Evolutionary conservation across 2,888 invertebrate species (phyloP), one percentile per base, ranked within the genome.

Genomic region (Tachina lurida): DNA sequence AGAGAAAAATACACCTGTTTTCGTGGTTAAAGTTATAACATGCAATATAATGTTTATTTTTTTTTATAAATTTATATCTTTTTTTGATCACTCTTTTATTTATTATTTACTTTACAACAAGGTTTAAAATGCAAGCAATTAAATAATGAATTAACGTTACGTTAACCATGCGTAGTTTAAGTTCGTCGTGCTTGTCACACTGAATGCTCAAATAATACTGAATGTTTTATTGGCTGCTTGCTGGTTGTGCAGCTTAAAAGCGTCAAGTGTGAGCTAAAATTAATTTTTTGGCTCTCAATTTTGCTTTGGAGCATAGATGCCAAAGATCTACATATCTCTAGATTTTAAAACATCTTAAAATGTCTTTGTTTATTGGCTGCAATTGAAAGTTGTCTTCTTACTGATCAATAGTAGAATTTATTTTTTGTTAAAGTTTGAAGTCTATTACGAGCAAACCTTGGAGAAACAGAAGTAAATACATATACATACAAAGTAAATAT

Each of bases 141-240:
- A 54, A 65, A 52, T 41, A 54, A 62, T 41, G 12, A 75, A 45
- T 60, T 73, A 3, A 56, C 13, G n/a, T n/a, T 31, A 47, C 4
- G n/a, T 39, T n/a, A 39, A 52, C 67, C 41, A 54, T 31, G 58
- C 68, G 77, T n/a, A n/a, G 13, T 4, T 41, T 8, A 45, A 39
- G n/a, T n/a, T 56, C n/a, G 43, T 62, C 31, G 5, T 31, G 56
- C 43, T 39, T 67, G 62, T 41, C 39, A 17, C 80, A 52, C 12
- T 65, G 80, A 80, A 52, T 19, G 84, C 41, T 71, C 49, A 84
- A 58, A 49, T 76, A 62, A 65, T 65, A 84, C 84, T 84, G 65
- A 80, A 39, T 52, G 58, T 45, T 5, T 17, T 15, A 47, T 17
- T 17, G 41, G 43, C 15, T 70, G 47, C 41, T 60, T 62, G 74